Conservation (phyloP, 92 coral and sea anemone species). For the Siderastrea radians region DNA sequence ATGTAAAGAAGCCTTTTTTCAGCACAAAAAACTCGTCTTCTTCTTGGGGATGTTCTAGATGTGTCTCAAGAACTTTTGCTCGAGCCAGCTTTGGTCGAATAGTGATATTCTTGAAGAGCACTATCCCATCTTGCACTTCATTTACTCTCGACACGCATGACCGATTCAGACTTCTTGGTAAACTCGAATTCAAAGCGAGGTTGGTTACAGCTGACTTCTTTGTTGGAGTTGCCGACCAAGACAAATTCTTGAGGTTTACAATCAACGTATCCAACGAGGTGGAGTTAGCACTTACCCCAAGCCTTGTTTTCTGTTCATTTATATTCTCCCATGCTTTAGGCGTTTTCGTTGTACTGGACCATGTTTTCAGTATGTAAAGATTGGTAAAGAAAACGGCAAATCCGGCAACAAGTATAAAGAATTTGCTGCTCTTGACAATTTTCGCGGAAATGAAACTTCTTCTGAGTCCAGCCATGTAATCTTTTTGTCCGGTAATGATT, state of each 20-base stretch:
- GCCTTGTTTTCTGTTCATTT: neutral
- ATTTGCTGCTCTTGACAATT: neutral
- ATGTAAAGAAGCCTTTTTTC: slow-evolving; percentile 35
- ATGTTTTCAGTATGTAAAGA: neutral
- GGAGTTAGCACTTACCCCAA: neutral
- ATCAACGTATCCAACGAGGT: neutral
- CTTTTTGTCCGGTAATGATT: no score
- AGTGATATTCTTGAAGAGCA: slow-evolving; percentile 11
- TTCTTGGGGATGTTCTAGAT: slow-evolving; percentile 3
- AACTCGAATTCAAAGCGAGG: neutral
- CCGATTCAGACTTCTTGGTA: no score
- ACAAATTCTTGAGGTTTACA: neutral
- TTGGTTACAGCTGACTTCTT: neutral
- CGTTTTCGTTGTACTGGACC: neutral
- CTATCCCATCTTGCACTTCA: neutral
- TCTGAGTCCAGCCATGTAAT: slow-evolving; percentile 12
- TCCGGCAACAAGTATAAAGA: neutral
- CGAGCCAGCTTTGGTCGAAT: slow-evolving; percentile 16
- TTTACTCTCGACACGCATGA: neutral
- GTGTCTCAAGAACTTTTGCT: slow-evolving; percentile 1
- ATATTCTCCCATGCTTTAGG: neutral
- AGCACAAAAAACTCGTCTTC: slow-evolving; percentile 23
- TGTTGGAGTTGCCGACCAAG: neutral
- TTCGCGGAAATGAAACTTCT: neutral
- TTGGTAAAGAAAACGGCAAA: neutral